A percentile compares a stretch with the other conserved stretches of the same genome.
Conservation (phyloP, 2,797 vertebrate species). For the Hephaestus fuliginosus region DNA sequence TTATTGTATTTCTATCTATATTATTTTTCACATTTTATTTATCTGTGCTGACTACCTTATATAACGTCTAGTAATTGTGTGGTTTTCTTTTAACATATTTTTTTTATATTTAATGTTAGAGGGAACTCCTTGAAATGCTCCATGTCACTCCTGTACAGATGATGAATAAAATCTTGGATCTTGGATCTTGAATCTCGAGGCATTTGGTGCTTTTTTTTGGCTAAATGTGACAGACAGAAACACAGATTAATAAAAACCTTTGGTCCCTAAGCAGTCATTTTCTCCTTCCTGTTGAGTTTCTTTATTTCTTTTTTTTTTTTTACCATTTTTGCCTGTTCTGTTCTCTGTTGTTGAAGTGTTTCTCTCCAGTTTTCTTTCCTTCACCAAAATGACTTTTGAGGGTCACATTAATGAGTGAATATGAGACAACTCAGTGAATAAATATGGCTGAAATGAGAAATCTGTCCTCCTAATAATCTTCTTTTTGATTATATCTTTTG, state of each 20-base stretch:
- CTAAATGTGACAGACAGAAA: not conserved
- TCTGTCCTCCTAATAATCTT: conserved; percentile 36
- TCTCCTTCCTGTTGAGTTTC: not conserved
- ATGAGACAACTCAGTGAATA: conserved; percentile 45
- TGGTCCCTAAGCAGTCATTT: not conserved
- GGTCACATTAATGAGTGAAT: conserved; percentile 18
- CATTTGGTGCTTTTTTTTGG: not conserved
- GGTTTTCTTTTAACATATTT: too few species aligned
- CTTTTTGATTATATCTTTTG: conserved; percentile 13
- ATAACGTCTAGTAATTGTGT: too few species aligned
- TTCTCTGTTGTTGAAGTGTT: not conserved
- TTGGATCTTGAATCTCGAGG: not conserved
- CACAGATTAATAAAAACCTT: too few species aligned
- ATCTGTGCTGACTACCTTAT: too few species aligned
- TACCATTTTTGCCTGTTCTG: not conserved
- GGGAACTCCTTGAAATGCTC: too few species aligned
- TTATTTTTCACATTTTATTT: too few species aligned
- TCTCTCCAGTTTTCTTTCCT: not conserved
- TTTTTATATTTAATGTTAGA: too few species aligned
- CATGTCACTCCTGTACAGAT: too few species aligned
- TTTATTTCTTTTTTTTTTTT: not conserved
- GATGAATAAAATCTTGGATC: too few species aligned
- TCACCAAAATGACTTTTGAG: conserved; percentile 6
- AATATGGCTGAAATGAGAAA: conserved; percentile 47
- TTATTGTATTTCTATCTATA: too few species aligned